phyloP scores from a whole-genome alignment of 2,888 invertebrate species.

The Pocota personata region DNA sequence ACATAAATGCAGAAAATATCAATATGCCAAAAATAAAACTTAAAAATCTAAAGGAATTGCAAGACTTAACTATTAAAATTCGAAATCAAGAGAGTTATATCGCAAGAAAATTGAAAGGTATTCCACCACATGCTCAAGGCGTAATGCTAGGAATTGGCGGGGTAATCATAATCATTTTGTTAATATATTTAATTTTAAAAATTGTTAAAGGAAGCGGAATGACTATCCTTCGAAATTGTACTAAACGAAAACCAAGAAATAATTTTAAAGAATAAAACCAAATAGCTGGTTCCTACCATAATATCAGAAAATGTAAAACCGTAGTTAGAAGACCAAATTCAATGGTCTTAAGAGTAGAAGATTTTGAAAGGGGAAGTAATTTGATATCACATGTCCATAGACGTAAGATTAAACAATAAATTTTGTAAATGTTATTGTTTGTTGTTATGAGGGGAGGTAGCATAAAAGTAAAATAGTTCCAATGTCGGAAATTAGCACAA shows the following conservation, averaged over 20 bases:
- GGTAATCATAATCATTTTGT: background rate
- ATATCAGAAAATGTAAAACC: background rate
- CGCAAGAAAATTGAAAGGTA: background rate
- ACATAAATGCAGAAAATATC: background rate
- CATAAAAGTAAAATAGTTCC: no score
- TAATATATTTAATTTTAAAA: background rate
- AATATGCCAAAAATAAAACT: slow-evolving; percentile 6
- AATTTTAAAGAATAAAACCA: background rate
- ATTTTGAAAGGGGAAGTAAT: background rate
- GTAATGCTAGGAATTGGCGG: background rate
- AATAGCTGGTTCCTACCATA: background rate
- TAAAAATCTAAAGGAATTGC: background rate
- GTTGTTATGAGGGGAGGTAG: no score
- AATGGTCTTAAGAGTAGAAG: background rate
- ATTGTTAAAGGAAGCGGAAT: no score
- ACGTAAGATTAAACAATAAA: no score
- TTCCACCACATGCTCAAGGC: slow-evolving; percentile 19
- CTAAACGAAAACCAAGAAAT: background rate
- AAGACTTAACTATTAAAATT: slow-evolving; percentile 2
- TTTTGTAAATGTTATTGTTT: no score
- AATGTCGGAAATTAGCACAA: no score
- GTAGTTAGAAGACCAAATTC: background rate
- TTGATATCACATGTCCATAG: background rate
- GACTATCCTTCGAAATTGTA: no score
- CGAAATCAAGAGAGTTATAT: slow-evolving; percentile 2